Base-by-base conservation (phyloP, 2,888 invertebrate species). In the Physocephala rufipes region DNA sequence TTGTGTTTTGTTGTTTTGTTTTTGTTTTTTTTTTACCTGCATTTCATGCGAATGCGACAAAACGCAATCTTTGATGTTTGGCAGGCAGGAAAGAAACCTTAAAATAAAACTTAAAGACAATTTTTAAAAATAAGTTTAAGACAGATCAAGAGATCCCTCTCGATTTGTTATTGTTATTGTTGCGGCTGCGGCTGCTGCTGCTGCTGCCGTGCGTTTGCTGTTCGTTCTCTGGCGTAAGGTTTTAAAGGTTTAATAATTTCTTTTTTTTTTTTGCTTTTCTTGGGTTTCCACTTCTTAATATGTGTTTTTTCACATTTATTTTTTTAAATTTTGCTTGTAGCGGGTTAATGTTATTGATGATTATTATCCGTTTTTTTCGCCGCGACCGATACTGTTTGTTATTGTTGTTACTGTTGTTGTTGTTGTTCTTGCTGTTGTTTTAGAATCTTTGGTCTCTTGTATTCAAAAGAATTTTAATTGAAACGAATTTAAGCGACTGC, bases 391-490 rank as follows among this genome's bases (percentile, higher is more conserved):
- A 36, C 9, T 36, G 36, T 4, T 36, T 36, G 36, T 59, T 62
- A 19, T 66, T 69, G 30, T 58, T 69, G 36, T 36, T 36, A 9
- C 9, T 36, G 36, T 36, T 36, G 36, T 36, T 36, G 36, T 36
- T 36, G 36, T 36, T 36, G 64, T 65, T 76, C 61, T 74, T 76
- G 72, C 64, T 72, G 76, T 68, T 28, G 67, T 51, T 73, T 70
- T 74, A 73, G 55, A 76, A 67, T 53, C 71, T 62, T 74, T 65
- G 55, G 73, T 73, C 77, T 75, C 75, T 72, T 73, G 73, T 73
- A 71, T 69, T 73, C 66, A 70, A 68, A 80, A 78, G 80, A 82
- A 82, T 81, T 81, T 81, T 80, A 81, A 81, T 81, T 81, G 82
- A 80, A 81, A 79, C 82, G 76, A 79, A 78, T 82, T 81, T 69